phyloP scores from a whole-genome alignment of 1,140 invertebrate genomes.

The Pantala flavescens region DNA sequence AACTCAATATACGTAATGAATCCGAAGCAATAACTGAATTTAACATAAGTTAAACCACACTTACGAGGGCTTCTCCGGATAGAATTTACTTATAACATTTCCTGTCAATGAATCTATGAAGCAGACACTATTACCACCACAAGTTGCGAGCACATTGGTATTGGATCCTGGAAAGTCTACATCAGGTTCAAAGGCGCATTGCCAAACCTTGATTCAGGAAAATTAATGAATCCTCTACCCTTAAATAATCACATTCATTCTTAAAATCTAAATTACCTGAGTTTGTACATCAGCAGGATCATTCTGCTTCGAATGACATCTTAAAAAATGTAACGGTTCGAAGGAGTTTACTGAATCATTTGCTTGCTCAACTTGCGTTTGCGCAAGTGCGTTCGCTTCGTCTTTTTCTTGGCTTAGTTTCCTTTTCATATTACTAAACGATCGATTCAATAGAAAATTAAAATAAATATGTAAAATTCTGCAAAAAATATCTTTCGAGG shows the following conservation, averaged over 20 bases:
- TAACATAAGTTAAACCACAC: not conserved
- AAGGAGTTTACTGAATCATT: conserved; percentile 15
- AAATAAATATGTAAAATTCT: too few species aligned
- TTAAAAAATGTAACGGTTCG: conserved; percentile 28
- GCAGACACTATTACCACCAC: conserved; percentile 41
- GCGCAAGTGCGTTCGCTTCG: not conserved
- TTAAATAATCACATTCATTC: too few species aligned
- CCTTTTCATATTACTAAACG: not conserved
- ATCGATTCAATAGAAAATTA: too few species aligned
- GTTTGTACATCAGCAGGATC: conserved; percentile 32
- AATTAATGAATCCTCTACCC: not conserved
- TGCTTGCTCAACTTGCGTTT: not conserved
- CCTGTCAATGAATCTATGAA: conserved; percentile 38
- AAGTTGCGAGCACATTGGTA: conserved; percentile 38
- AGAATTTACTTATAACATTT: conserved; percentile 38
- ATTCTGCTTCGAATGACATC: conserved; percentile 32
- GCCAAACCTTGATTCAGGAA: conserved; percentile 34
- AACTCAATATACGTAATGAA: too few species aligned
- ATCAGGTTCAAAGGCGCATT: conserved; percentile 39
- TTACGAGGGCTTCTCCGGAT: conserved; percentile 28
- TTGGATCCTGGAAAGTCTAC: conserved; percentile 27
- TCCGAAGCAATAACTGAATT: too few species aligned
- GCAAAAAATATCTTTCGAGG: too few species aligned
- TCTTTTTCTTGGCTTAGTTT: not conserved
- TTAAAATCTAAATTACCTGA: conserved; percentile 23